Base-by-base conservation (phyloP, 2,113 vertebrate species). In the Herpailurus yagouaroundi region DNA sequence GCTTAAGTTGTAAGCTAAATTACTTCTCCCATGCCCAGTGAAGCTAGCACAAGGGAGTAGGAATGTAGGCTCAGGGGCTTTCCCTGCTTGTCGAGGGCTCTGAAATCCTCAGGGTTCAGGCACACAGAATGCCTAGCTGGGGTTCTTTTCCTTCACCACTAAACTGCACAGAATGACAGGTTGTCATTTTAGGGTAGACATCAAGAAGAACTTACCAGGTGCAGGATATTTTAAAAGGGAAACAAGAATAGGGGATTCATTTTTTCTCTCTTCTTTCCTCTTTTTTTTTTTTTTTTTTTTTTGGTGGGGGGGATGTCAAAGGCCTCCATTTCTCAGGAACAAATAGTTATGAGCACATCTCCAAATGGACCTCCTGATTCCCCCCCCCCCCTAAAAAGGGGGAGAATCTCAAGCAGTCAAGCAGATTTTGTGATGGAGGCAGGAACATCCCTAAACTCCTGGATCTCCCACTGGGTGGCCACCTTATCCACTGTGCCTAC, bases 1-100 rank as follows among this genome's bases (percentile, higher is more conserved):
- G 95, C 95, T 97, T 90, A 93, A 81, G 57, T 52, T 79, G 86
- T 89, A 96, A 96, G 92, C 93, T 94, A 90, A 97, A 96, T 98
- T 82, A 94, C 92, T 60, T 92, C 89, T 96, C 92, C 55, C 2
- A 2, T 48, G 50, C 93, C 55, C 63, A 27, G 52, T 7, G 73
- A 52, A 71, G 92, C 50, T 3, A 77, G 80, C n/a, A 25, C 31
- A 0, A 15, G 52, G 66, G 80, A n/a, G 12, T 4, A 71, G 1
- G n/a, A 80, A 79, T 0, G 45, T 3, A 93, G 81, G 74, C 79
- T 69, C 60, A 25, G 25, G 84, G 71, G 73, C 52, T 92, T 60
- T 41, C 77, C 93, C 57, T 12, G 74, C 27, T 68, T 45, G 3
- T 4, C 0, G 63, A 74, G 74, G 80, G 25, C 66, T 85, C 95